Base-by-base conservation (phyloP, 2,797 vertebrate genomes). In the Malacoraja senta region DNA sequence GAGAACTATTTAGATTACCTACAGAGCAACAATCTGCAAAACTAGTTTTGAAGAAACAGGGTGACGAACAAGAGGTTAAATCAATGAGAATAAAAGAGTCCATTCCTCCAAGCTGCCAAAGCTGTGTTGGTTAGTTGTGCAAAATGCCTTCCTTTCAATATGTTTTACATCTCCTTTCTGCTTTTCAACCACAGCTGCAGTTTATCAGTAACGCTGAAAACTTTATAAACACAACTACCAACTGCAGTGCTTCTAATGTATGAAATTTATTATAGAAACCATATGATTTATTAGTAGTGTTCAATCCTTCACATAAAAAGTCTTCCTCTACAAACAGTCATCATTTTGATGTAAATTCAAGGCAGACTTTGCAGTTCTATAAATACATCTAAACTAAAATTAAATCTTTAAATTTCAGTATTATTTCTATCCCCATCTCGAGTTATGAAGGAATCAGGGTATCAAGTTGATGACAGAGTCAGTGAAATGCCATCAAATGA, bases 181-280 rank as follows among this genome's bases (percentile, higher is more conserved):
- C 71, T 92, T 92, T 76, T 76, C 90, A 92, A 92, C 71, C 13
- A 53, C 68, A 92, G 90, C 90, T 92, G 90, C 44, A 92, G 21
- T 92, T 74, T 74, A 74, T 92, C 71, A 92, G 24, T 29, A 76
- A 76, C 24, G 71, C 71, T 53, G 71, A 72, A 91, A 91, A 26
- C 19, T 74, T 72, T 91, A 74, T 72, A 72, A 92, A 58, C 24
- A 91, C 7, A 91, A 92, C 90, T 58, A 29, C 71, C 44, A 91
- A 53, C 68, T 24, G 32, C 35, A 24, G 35, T 3, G 32, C 26
- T 72, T 29, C 68, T 74, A 74, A 38, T 74, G 24, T 38, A 92
- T 92, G 71, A 58, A 76, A 92, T 58, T 76, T 76, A 58, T 76
- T 92, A 53, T 53, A 26, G 32, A 91, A 72, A 72, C 35, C 35